Conservation (phyloP, 1,140 invertebrate genomes). For the Coelopa frigida region DNA sequence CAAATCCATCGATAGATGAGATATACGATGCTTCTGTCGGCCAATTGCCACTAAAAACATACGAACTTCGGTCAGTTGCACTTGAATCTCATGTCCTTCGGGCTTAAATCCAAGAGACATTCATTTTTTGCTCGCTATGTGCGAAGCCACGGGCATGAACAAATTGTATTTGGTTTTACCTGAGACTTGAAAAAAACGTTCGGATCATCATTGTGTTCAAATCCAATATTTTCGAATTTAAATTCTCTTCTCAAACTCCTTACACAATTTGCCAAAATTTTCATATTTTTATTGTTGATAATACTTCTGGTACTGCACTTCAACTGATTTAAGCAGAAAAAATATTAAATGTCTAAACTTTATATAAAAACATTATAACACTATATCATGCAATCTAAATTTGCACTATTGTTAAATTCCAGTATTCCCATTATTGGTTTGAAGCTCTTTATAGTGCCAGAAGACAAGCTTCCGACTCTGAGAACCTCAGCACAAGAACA, state of each 20-base stretch:
- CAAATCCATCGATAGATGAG: slow-evolving; percentile 52
- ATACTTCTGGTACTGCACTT: neutral
- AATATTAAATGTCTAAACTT: neutral
- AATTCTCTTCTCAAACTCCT: slow-evolving; percentile 31
- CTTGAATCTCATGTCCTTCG: too few species aligned
- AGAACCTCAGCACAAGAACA: too few species aligned
- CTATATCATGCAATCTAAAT: neutral
- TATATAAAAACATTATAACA: slow-evolving; percentile 1
- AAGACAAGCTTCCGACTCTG: too few species aligned
- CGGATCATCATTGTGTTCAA: slow-evolving; percentile 29
- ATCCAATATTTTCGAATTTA: slow-evolving; percentile 30
- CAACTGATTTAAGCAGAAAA: slow-evolving; percentile 4
- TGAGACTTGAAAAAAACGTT: too few species aligned
- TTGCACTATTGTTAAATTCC: too few species aligned
- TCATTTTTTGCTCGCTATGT: too few species aligned
- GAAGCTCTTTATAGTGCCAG: too few species aligned
- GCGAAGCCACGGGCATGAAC: too few species aligned
- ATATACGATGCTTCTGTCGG: slow-evolving; percentile 44
- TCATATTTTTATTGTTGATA: slow-evolving; percentile 17
- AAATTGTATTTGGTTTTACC: too few species aligned
- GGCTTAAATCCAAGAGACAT: too few species aligned
- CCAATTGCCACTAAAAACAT: slow-evolving; percentile 48
- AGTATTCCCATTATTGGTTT: too few species aligned
- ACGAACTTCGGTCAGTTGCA: too few species aligned
- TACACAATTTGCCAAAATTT: slow-evolving; percentile 31